Percentiles rank a stretch among this genome's conserved stretches.
Evolutionary conservation across 2,888 invertebrate genomes (phyloP).

Genomic region (Cephus spinipes): DNA sequence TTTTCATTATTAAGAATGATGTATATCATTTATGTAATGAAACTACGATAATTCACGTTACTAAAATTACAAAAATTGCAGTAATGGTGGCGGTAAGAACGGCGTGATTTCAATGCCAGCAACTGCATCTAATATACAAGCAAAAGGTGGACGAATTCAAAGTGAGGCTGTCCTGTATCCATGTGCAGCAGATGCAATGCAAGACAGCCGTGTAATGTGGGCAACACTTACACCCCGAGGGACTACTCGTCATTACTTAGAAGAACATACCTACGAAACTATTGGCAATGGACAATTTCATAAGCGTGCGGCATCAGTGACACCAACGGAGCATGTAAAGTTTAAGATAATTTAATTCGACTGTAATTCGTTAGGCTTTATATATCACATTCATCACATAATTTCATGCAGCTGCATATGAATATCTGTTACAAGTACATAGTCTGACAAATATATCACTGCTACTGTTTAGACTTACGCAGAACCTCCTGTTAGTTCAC

Average conservation of each 20-base stretch:
- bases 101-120: slow-evolving; percentile 60
- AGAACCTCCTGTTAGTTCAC: slow-evolving; percentile 55
- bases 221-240: slow-evolving; percentile 84
- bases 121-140: slow-evolving; percentile 54
- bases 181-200: slow-evolving; percentile 69
- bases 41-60: not conserved
- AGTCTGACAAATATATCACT: slow-evolving; percentile 19
- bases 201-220: slow-evolving; percentile 82
- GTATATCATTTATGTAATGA: not conserved
- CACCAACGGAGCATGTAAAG: slow-evolving; percentile 66
- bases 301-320: slow-evolving; percentile 49
- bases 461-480: slow-evolving; percentile 55
- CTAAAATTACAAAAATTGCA: slow-evolving; percentile 26
- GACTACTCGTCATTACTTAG: slow-evolving; percentile 78
- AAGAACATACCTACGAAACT: slow-evolving; percentile 63
- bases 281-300: slow-evolving; percentile 52
- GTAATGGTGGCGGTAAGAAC: slow-evolving; percentile 56
- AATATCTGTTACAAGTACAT: slow-evolving; percentile 7
- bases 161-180: slow-evolving; percentile 73
- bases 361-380: not conserved
- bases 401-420: slow-evolving; percentile 6
- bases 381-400: not conserved
- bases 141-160: slow-evolving; percentile 61
- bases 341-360: slow-evolving; percentile 50
- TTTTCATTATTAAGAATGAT: not conserved